Percentiles rank a stretch among this genome's conserved stretches.
Evolutionary conservation across 2,888 invertebrate species (phyloP).

Genomic region (Taphrorychus bicolor): DNA sequence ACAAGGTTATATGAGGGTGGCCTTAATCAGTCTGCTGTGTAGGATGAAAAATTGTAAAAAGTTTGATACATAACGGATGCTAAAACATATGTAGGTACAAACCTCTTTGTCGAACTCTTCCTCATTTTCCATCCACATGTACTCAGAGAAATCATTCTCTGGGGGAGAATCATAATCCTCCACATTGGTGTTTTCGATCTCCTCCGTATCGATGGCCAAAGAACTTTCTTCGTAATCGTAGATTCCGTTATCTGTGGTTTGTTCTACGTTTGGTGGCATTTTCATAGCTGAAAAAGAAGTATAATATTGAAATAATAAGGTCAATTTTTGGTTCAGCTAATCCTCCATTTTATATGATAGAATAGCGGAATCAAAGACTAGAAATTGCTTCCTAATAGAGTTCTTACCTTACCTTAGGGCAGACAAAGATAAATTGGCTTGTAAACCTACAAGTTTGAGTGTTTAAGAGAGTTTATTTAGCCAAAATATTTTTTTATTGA

Average conservation of each 20-base stretch:
- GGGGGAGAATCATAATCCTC: conserved; percentile 60
- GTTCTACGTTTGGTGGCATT: conserved; percentile 55
- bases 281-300: conserved; percentile 49
- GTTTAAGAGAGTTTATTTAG: neutral
- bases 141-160: conserved; percentile 84
- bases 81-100: conserved; percentile 39
- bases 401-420: neutral
- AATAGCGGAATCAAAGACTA: neutral
- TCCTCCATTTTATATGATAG: conserved; percentile 34
- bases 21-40: neutral
- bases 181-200: conserved; percentile 50
- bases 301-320: conserved; percentile 23
- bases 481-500: conserved; percentile 31
- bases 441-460: conserved; percentile 1
- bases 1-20: conserved; percentile 3
- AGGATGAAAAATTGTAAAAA: too few relatives aligned
- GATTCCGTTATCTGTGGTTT: conserved; percentile 53
- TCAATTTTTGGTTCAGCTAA: conserved; percentile 31
- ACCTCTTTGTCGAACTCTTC: conserved; percentile 93
- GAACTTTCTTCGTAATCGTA: conserved; percentile 54
- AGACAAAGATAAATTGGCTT: neutral
- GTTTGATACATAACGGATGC: neutral
- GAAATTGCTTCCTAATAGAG: neutral
- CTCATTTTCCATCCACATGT: conserved; percentile 95
- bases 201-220: conserved; percentile 49